Evolutionary conservation across 2,113 vertebrate genomes (phyloP).

Genomic region (Empidonax alnorum): DNA sequence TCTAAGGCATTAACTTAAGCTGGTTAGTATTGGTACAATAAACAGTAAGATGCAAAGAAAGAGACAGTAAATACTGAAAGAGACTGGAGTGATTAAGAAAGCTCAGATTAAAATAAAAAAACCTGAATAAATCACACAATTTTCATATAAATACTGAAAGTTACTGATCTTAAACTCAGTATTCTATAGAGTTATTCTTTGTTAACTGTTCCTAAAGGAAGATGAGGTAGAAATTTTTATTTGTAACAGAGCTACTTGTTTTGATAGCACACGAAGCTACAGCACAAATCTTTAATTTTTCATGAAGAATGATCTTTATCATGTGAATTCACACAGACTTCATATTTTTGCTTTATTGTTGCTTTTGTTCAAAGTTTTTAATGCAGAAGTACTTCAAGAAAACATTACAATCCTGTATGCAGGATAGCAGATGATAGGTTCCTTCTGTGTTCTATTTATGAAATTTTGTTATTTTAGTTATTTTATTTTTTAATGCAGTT

Average conservation of each 20-base stretch:
- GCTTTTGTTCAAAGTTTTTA: neutral
- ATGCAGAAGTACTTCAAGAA: neutral
- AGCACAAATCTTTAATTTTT: neutral
- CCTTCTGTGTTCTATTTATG: neutral
- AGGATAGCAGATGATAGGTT: neutral
- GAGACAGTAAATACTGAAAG: neutral
- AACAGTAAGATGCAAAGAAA: neutral
- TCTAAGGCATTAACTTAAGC: neutral
- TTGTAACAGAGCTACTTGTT: neutral
- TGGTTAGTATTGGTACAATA: neutral
- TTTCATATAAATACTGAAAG: neutral
- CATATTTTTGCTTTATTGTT: neutral
- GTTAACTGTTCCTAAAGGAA: neutral
- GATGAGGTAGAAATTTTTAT: neutral
- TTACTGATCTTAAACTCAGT: neutral
- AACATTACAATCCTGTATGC: neutral
- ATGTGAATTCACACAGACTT: neutral
- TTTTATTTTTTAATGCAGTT: neutral
- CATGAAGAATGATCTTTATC: neutral
- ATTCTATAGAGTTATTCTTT: neutral
- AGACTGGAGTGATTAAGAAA: neutral
- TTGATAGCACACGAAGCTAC: neutral
- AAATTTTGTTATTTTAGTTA: neutral
- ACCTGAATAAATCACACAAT: neutral
- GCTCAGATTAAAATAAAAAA: neutral